Conservation (phyloP, 1,140 invertebrate genomes). For the Metopolophium dirhodum region DNA sequence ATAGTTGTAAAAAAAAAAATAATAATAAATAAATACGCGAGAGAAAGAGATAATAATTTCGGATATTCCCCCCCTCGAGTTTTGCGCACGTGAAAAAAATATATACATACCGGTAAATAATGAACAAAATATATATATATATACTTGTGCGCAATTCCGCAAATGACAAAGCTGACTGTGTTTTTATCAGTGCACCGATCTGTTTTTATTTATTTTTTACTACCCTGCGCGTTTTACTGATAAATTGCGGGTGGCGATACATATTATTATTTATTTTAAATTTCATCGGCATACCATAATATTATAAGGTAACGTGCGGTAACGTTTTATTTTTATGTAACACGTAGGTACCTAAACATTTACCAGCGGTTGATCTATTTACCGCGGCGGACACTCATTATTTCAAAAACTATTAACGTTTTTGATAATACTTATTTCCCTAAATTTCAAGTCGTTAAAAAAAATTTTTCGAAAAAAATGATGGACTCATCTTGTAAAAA, state of each 20-base stretch:
- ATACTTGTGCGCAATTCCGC: conserved; percentile 18
- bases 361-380: not conserved
- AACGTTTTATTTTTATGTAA: not conserved
- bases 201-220: conserved; percentile 29
- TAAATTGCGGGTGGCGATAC: not conserved
- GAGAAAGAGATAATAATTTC: conserved; percentile 35
- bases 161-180: conserved; percentile 26
- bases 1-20: conserved; percentile 10
- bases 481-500: too few relatives aligned
- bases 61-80: conserved; percentile 34
- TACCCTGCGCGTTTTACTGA: conserved; percentile 1
- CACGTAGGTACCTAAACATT: not conserved
- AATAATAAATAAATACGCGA: conserved; percentile 21
- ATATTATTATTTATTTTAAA: not conserved
- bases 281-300: not conserved
- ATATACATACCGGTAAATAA: conserved; percentile 48
- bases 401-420: too few relatives aligned
- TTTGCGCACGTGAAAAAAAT: not conserved
- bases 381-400: too few relatives aligned
- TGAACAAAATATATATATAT: conserved; percentile 38
- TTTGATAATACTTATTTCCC: too few relatives aligned
- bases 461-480: too few relatives aligned
- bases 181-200: conserved; percentile 22
- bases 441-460: too few relatives aligned
- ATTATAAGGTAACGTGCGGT: not conserved